A percentile compares a stretch with the other conserved stretches of the same genome.
Evolutionary conservation across 2,888 invertebrate genomes (phyloP).

Genomic region (Leptinotarsa tumamoca): DNA sequence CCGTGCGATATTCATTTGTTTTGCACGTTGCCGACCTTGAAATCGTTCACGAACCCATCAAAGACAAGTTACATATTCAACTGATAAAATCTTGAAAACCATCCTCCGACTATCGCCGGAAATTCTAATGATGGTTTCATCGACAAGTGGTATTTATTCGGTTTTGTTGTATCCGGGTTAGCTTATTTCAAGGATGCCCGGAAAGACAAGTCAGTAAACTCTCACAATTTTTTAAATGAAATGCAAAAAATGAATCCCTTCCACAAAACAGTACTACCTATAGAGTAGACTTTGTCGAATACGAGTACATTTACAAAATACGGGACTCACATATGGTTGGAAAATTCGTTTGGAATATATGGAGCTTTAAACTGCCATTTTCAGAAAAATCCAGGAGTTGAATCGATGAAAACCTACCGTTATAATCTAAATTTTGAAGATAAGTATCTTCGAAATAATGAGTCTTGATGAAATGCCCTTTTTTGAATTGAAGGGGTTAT

Average conservation of each 20-base stretch:
- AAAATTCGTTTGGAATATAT: no score
- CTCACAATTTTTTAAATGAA: neutral
- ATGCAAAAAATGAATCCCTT: neutral
- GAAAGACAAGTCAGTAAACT: neutral
- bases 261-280: no score
- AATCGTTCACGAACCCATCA: neutral
- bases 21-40: neutral
- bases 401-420: no score
- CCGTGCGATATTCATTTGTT: constrained; percentile 13
- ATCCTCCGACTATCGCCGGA: constrained; percentile 9
- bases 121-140: constrained; percentile 15
- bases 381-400: no score
- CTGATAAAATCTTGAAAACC: constrained; percentile 11
- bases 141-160: constrained; percentile 11
- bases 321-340: no score
- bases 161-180: neutral
- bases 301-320: no score
- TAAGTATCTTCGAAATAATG: no score
- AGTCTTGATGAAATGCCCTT: no score
- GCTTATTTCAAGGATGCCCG: neutral
- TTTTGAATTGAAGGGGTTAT: no score
- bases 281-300: no score
- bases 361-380: no score
- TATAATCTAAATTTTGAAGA: no score
- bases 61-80: constrained; percentile 10